These are phyloP conservation scores for Sicus ferrugineus DNA, from an alignment of 2,888 invertebrate species.

Conservation along the genomic window DNA sequence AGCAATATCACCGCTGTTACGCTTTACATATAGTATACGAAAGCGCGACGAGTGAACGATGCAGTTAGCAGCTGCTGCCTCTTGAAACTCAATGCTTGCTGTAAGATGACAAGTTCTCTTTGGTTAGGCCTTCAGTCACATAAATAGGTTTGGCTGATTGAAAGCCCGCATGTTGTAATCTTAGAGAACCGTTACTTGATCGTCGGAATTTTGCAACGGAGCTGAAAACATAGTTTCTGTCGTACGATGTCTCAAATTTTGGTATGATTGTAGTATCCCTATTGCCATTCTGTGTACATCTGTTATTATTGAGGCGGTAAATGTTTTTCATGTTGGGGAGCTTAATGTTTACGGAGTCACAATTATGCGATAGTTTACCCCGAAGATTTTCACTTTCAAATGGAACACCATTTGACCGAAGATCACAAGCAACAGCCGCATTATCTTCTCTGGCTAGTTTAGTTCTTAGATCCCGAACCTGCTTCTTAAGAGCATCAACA, in stretches of 20 bases:
- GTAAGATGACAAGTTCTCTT: not conserved
- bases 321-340: not conserved
- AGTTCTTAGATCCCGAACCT: too few species aligned
- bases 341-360: not conserved
- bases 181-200: not conserved
- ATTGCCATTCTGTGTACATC: not conserved
- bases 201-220: not conserved
- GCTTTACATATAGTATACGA: constrained; percentile 8
- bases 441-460: not conserved
- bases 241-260: constrained; percentile 3
- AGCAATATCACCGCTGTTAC: not conserved
- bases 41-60: constrained; percentile 6
- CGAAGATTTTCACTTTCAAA: too few species aligned
- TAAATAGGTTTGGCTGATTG: constrained; percentile 12
- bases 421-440: not conserved
- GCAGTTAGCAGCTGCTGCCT: not conserved
- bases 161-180: not conserved
- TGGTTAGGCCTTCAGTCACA: constrained; percentile 13
- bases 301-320: not conserved
- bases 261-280: not conserved
- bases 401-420: constrained; percentile 1
- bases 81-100: not conserved
- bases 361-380: too few species aligned
- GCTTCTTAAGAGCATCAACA: too few species aligned
- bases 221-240: constrained; percentile 1